Percentiles rank a stretch among this genome's conserved stretches.
These are phyloP conservation scores for Philereme vetulata DNA, from an alignment of 2,888 invertebrate species.

Conservation along the genomic window DNA sequence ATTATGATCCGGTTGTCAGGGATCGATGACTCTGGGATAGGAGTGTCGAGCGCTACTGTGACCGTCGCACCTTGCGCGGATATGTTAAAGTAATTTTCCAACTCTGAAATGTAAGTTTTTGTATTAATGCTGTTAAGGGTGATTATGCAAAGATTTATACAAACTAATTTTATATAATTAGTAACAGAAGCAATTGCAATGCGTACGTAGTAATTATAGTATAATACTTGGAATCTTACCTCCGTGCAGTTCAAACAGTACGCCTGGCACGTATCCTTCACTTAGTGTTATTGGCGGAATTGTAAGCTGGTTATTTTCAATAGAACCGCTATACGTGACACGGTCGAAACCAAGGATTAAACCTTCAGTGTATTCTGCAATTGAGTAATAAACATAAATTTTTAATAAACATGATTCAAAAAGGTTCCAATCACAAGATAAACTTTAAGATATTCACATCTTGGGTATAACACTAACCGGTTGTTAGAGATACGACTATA, in stretches of 20 bases:
- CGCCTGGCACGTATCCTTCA: constrained; percentile 44
- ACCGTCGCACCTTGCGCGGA: constrained; percentile 25
- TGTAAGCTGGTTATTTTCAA: constrained; percentile 32
- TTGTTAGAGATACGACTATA: constrained; percentile 38
- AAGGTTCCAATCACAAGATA: background rate
- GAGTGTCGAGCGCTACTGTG: constrained; percentile 17
- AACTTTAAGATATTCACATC: background rate
- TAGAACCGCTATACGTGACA: constrained; percentile 42
- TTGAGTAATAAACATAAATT: constrained; percentile 18
- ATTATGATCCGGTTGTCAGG: constrained; percentile 32
- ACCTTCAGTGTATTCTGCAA: constrained; percentile 23
- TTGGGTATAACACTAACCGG: constrained; percentile 23
- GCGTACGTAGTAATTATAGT: background rate
- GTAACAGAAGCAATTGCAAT: background rate
- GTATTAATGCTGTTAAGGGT: background rate
- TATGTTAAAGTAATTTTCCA: constrained; percentile 31
- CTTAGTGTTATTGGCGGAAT: constrained; percentile 42
- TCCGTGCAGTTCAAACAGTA: constrained; percentile 42
- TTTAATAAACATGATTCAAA: background rate
- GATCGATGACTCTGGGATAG: constrained; percentile 34
- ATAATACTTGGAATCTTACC: background rate
- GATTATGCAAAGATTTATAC: no score
- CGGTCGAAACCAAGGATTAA: constrained; percentile 44
- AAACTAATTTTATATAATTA: background rate
- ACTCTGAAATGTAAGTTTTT: constrained; percentile 23